phyloP scores from a whole-genome alignment of 2,797 vertebrate species.

The Hippoglossus hippoglossus region DNA sequence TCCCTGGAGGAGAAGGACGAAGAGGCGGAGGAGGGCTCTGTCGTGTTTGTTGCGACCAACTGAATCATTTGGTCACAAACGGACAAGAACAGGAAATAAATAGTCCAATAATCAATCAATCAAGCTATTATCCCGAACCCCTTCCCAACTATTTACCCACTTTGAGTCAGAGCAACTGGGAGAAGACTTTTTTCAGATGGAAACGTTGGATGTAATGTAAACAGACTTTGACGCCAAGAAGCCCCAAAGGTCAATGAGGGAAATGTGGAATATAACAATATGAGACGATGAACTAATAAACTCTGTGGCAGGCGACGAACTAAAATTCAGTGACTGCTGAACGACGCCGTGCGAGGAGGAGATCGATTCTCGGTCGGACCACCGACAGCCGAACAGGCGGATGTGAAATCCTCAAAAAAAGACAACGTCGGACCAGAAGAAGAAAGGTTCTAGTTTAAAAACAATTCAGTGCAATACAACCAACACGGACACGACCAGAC shows the following conservation, averaged over 20 bases:
- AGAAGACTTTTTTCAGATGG: slow-evolving; percentile 35
- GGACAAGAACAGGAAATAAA: slow-evolving; percentile 47
- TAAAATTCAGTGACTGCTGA: slow-evolving; percentile 33
- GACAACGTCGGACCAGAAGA: not conserved
- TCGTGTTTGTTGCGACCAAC: slow-evolving; percentile 77
- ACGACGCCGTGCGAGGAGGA: slow-evolving; percentile 5
- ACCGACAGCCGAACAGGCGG: not conserved
- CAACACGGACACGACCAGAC: slow-evolving; percentile 55
- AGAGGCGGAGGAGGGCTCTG: slow-evolving; percentile 77
- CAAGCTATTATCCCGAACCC: slow-evolving; percentile 72
- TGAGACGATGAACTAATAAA: not conserved
- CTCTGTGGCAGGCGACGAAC: not conserved
- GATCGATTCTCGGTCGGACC: not conserved
- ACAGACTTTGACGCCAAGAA: slow-evolving; percentile 44
- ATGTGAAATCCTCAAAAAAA: not conserved
- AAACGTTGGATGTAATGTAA: slow-evolving; percentile 51
- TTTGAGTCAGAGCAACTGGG: slow-evolving; percentile 31
- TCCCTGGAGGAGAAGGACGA: slow-evolving; percentile 89
- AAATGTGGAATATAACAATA: slow-evolving; percentile 26
- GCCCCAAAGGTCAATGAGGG: slow-evolving; percentile 1
- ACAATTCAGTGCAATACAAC: slow-evolving; percentile 71
- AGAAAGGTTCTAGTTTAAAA: slow-evolving; percentile 22
- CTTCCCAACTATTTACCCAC: slow-evolving; percentile 60
- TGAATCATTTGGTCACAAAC: slow-evolving; percentile 50
- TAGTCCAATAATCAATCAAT: slow-evolving; percentile 75